Evolutionary conservation across 2,113 vertebrate species (phyloP), one percentile per base, ranked within the genome.

Genomic region (Calidris pugnax): DNA sequence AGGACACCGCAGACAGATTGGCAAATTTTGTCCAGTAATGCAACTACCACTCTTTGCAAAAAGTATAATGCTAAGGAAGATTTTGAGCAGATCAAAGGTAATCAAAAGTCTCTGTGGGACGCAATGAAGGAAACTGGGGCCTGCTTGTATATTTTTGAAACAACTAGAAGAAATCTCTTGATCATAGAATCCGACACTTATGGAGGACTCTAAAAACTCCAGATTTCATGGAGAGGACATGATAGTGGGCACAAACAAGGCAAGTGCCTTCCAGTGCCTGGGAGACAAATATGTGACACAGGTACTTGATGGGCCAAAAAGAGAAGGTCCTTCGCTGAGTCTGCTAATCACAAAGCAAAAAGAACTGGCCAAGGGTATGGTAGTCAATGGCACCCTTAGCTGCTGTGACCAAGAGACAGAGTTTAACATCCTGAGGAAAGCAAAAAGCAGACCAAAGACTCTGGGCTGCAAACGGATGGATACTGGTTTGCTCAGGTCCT

Each of bases 361-460:
- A 48, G 3, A 63, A 32, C 10, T 60, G 10, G 3, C 2, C 28
- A 71, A 56, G 11, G 20, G 48, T 4, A 0, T 35, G 3, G 18
- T 48, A 64, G 37, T 35, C 56, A 75, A 3, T 14, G 17, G 8
- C 5, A 69, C 23, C 10, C 33, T 69, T 82, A 21, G 12, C 16
- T 73, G 19, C n/a, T 90, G 21, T 69, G 50, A 60, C 32, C 13
- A 9, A 33, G 33, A 69, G 10, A 55, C 16, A 57, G 64, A 21
- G 2, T 62, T 84, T 80, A 62, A 63, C 2, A 1, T n/a, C 13
- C 17, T 43, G 8, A 81, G 30, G 63, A 87, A 56, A 63, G 7
- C 18, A 77, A 72, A 90, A 39, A 5, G 6, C 17, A 76, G 14
- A 48, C 13, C 17, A 57, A 53, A 78, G 12, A n/a, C 12, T 26